These are phyloP conservation scores for Tragelaphus buxtoni DNA, from an alignment of 2,113 vertebrate species.

Conservation along the genomic window DNA sequence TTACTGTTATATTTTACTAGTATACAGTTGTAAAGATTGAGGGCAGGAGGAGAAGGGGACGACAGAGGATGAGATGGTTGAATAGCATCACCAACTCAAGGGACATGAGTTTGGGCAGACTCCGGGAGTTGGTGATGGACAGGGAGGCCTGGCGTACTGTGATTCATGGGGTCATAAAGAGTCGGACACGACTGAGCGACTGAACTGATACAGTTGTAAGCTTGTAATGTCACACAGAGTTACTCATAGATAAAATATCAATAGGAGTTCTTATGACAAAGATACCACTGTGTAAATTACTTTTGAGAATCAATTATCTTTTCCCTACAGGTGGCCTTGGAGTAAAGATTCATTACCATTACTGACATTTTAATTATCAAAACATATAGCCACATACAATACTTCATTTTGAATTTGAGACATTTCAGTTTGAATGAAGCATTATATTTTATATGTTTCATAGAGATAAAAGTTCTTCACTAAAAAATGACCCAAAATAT, in stretches of 20 bases:
- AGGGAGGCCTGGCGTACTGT: not conserved
- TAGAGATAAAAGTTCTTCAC: not conserved
- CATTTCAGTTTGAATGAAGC: not conserved
- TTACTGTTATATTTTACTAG: not conserved
- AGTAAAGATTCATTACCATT: not conserved
- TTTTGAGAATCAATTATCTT: not conserved
- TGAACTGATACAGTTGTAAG: not conserved
- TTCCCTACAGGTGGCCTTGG: not conserved
- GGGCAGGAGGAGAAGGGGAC: not conserved
- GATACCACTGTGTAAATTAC: not conserved
- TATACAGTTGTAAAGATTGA: not conserved
- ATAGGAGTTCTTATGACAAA: not conserved
- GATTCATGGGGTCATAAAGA: not conserved
- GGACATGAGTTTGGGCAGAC: not conserved
- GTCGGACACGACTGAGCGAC: not conserved
- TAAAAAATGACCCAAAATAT: not conserved
- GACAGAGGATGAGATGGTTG: not conserved
- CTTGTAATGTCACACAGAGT: not conserved
- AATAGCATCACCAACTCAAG: not conserved
- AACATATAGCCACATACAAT: not conserved
- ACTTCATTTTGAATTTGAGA: conserved; percentile 2
- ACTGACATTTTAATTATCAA: not conserved
- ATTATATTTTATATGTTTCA: not conserved
- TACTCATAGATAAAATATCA: not conserved
- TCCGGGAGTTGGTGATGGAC: not conserved